Conservation (phyloP, 2,888 invertebrate genomes). For the Chelonus formosanus region DNA sequence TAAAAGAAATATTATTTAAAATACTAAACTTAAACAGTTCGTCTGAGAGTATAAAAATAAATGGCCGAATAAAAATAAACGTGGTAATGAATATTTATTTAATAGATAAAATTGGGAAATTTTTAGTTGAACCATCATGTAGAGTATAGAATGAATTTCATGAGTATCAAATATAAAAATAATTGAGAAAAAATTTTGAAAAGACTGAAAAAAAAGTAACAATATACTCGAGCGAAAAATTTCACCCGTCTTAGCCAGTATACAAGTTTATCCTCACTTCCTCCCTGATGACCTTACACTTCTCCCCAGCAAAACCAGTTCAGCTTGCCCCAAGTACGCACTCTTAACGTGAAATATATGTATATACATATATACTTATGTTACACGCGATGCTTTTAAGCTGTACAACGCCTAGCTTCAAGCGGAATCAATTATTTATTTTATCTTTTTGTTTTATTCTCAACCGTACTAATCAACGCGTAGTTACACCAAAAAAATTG, state of each 20-base stretch:
- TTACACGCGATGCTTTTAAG: constrained; percentile 16
- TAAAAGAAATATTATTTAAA: too few relatives aligned
- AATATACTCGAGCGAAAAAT: neutral
- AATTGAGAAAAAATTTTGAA: neutral
- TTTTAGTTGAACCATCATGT: too few relatives aligned
- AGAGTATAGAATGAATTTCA: too few relatives aligned
- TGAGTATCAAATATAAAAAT: neutral
- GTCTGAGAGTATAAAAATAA: too few relatives aligned
- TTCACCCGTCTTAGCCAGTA: constrained; percentile 3
- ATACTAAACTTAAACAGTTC: too few relatives aligned
- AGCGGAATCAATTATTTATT: constrained; percentile 65
- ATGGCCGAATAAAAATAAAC: too few relatives aligned
- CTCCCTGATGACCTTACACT: constrained; percentile 59
- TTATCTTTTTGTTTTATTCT: constrained; percentile 59
- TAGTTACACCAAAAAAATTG: constrained; percentile 17
- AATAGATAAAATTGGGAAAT: too few relatives aligned
- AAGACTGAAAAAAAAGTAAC: neutral
- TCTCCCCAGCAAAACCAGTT: constrained; percentile 59
- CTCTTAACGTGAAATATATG: constrained; percentile 7
- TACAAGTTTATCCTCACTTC: constrained; percentile 45
- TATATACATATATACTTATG: constrained; percentile 8
- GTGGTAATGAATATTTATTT: too few relatives aligned
- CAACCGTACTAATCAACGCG: constrained; percentile 31
- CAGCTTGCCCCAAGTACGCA: constrained; percentile 51
- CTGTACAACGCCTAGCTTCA: constrained; percentile 54